These are phyloP conservation scores for Anaspis maculata DNA, from an alignment of 2,888 invertebrate genomes.

Conservation along the genomic window DNA sequence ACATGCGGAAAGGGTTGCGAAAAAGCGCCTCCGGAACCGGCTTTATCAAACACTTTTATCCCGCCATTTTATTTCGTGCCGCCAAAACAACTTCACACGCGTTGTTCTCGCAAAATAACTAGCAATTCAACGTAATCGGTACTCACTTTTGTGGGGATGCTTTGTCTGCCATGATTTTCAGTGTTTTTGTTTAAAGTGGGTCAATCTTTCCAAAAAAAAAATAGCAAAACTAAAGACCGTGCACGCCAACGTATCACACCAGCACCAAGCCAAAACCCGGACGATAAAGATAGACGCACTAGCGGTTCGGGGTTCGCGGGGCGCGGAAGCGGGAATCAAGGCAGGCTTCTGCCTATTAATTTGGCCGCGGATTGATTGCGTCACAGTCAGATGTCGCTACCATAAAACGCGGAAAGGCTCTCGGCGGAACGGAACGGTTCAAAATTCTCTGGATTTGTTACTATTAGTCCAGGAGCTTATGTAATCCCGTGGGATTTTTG, in stretches of 20 bases:
- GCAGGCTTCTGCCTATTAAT: no score
- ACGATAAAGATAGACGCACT: slow-evolving; percentile 21
- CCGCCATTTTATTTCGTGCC: slow-evolving; percentile 50
- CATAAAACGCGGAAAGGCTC: no score
- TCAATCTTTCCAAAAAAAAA: slow-evolving; percentile 20
- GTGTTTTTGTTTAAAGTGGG: slow-evolving; percentile 19
- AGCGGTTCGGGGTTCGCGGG: no score
- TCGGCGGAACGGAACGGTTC: no score
- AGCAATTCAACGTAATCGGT: no score
- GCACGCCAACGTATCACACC: slow-evolving; percentile 21
- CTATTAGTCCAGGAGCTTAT: no score
- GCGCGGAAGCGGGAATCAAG: no score
- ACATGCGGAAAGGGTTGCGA: slow-evolving; percentile 1
- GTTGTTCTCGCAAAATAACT: no score
- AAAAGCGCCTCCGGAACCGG: slow-evolving; percentile 21
- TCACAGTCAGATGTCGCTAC: no score
- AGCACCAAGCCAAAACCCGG: slow-evolving; percentile 17
- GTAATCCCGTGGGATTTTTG: no score
- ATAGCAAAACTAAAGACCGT: slow-evolving; percentile 23
- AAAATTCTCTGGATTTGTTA: no score
- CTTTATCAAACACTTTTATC: slow-evolving; percentile 33
- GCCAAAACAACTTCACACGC: slow-evolving; percentile 40
- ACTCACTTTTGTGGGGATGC: slow-evolving; percentile 59
- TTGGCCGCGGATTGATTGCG: no score
- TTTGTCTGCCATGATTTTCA: slow-evolving; percentile 54